Evolutionary conservation across 2,888 invertebrate genomes (phyloP), one percentile per base, ranked within the genome.

Genomic region (Neocrepidodera transversa): DNA sequence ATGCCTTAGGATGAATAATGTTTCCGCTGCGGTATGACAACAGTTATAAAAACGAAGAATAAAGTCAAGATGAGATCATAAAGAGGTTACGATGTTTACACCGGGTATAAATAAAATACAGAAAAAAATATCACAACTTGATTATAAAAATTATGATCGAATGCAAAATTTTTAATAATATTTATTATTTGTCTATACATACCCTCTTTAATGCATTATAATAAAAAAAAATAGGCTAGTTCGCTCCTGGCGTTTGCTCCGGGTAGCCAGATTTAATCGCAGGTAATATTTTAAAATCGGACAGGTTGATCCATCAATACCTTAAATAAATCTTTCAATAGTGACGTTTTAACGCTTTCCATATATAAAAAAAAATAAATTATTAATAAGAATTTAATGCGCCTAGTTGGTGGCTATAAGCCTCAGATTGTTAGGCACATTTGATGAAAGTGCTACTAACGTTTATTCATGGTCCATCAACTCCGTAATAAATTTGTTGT

Each of bases 1-100:
- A 43, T 28, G 53, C 43, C 53, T 43, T 32, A 53, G 64, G 58
- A 61, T 64, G 64, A 64, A 59, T 64, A 61, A 64, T 64, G 64
- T 64, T 64, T 64, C 61, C 64, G 64, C 50, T 38, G 53, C 43
- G 45, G 32, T 53, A 52, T 49, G 52, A 51, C 55, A 48, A 63
- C 58, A 58, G 56, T 60, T 56, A 58, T 53, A 53, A 53, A 53
- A 63, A 53, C 50, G 48, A 55, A 55, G 49, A 48, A 35, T 48
- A 38, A 55, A 61, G 28, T 51, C 40, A 43, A 42, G 53, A 59
- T 64, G 61, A 61, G 58, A 61, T 61, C 56, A 59, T 58, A 52
- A 58, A 58, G 51, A 32, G 57, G 52, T 45, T 26, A 45, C 26
- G 26, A 28, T 28, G 26, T 45, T n/a, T n/a, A n/a, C n/a, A n/a